phyloP scores from a whole-genome alignment of 2,888 invertebrate species.

The Baccha elongata region DNA sequence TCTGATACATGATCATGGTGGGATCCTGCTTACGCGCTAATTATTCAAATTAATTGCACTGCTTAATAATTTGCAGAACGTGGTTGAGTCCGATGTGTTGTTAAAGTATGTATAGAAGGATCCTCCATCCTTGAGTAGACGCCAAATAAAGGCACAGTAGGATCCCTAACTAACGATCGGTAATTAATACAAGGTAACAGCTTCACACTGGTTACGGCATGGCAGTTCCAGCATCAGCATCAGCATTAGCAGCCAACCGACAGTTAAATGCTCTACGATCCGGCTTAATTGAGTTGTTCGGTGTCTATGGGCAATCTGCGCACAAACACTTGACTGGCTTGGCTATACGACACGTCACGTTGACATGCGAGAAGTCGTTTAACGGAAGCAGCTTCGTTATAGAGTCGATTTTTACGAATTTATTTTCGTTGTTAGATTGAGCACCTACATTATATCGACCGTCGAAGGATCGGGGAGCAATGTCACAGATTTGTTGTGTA shows the following conservation, averaged over 20 bases:
- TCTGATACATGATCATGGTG: conserved; percentile 72
- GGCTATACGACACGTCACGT: conserved; percentile 63
- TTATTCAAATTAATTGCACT: conserved; percentile 76
- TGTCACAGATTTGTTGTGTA: conserved; percentile 34
- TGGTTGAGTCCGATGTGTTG: conserved; percentile 42
- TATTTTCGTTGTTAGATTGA: conserved; percentile 47
- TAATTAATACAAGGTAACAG: conserved; percentile 75
- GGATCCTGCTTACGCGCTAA: conserved; percentile 74
- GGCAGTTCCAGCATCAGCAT: background rate
- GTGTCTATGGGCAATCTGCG: conserved; percentile 65
- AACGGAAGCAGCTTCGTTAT: conserved; percentile 68
- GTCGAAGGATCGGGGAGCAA: conserved; percentile 14
- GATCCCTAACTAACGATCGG: conserved; percentile 73
- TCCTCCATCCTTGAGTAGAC: conserved; percentile 17
- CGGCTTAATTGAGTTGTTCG: conserved; percentile 74
- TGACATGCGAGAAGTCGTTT: conserved; percentile 72
- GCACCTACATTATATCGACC: conserved; percentile 14
- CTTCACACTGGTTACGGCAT: conserved; percentile 50
- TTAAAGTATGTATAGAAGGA: conserved; percentile 1
- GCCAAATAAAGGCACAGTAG: conserved; percentile 74
- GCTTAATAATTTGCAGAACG: conserved; percentile 75
- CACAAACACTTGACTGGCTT: conserved; percentile 21
- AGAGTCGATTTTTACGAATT: conserved; percentile 60
- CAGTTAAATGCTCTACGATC: conserved; percentile 63
- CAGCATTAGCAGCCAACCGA: conserved; percentile 41